Evolutionary conservation across 2,888 invertebrate genomes (phyloP).

Genomic region (Leptodirus hochenwartii): DNA sequence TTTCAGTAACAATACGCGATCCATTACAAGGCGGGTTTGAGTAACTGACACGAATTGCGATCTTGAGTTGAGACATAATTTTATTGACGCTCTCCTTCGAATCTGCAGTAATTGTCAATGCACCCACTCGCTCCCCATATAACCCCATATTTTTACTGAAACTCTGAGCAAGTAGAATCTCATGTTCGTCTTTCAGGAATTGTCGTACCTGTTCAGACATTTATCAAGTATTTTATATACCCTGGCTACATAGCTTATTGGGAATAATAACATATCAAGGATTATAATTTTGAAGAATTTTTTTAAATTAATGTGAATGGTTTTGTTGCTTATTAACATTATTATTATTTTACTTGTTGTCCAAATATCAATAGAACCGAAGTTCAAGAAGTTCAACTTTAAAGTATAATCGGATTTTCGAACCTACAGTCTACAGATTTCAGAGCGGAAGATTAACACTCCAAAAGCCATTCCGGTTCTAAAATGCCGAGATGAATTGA

Average conservation of each 20-base stretch:
- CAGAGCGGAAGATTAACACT: too few relatives aligned
- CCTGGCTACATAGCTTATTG: too few relatives aligned
- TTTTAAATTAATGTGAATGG: neutral
- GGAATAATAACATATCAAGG: too few relatives aligned
- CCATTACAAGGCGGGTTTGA: slow-evolving; percentile 95
- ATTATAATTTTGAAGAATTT: too few relatives aligned
- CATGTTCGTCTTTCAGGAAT: slow-evolving; percentile 79
- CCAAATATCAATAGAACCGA: too few relatives aligned
- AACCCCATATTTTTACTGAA: slow-evolving; percentile 96
- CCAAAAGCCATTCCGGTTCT: too few relatives aligned
- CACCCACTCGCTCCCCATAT: slow-evolving; percentile 90
- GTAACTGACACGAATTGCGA: slow-evolving; percentile 87
- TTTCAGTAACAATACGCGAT: slow-evolving; percentile 72
- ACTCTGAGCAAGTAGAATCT: slow-evolving; percentile 76
- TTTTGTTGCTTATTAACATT: too few relatives aligned
- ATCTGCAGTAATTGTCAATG: slow-evolving; percentile 59
- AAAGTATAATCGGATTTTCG: too few relatives aligned
- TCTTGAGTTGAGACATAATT: slow-evolving; percentile 87
- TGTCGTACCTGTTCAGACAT: slow-evolving; percentile 37
- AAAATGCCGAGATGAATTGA: too few relatives aligned
- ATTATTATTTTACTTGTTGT: too few relatives aligned
- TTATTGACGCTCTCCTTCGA: slow-evolving; percentile 65
- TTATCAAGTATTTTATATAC: neutral
- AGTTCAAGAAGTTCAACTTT: too few relatives aligned
- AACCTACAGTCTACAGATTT: too few relatives aligned